Base-by-base conservation (phyloP, 2,797 vertebrate genomes). In the Garrulus glandarius region DNA sequence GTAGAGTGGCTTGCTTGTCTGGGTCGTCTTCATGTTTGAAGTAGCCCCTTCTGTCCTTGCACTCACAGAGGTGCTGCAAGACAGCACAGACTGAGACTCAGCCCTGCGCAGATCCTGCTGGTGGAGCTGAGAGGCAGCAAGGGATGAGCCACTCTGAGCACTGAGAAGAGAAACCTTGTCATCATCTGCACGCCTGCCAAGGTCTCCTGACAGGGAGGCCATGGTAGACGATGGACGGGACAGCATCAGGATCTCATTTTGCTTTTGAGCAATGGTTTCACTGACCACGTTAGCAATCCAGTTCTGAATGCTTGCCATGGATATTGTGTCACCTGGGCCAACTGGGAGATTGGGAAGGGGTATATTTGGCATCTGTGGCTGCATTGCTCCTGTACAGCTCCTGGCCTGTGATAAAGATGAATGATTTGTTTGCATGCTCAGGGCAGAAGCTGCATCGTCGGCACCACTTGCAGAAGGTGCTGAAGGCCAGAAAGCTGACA, bases 231-330 rank as follows among this genome's bases (percentile, higher is more conserved):
- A 98, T 0, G 98, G 95, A 2, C 95, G 96, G 9, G 99, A 99
- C 79, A 97, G 68, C 92, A 98, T 97, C 81, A 98, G 97, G 97
- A 99, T 98, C 89, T 99, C 99, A 9, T 97, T 98, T 84, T 99
- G 99, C 97, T 99, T 99, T 95, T 99, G 99, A 74, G 98, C 98
- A 30, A 99, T 99, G 1, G 99, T 99, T 94, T 99, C 99, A 4
- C 97, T 98, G 77, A 99, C 99, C 1, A 99, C 99, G 0, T 97
- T 99, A 46, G 99, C 98, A 0, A 99, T 99, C 99, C 99, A 99
- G 96, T 98, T 99, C 95, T 99, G 99, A 95, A 99, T 99, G 89
- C 98, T 98, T 53, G 98, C 97, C 21, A 99, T 97, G 82, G 99
- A 98, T 63, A 99, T 98, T 84, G 98, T 98, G 22, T 98, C 98